Evolutionary conservation across 2,888 invertebrate genomes (phyloP), one percentile per base, ranked within the genome.

Genomic region (Tiphia femorata): DNA sequence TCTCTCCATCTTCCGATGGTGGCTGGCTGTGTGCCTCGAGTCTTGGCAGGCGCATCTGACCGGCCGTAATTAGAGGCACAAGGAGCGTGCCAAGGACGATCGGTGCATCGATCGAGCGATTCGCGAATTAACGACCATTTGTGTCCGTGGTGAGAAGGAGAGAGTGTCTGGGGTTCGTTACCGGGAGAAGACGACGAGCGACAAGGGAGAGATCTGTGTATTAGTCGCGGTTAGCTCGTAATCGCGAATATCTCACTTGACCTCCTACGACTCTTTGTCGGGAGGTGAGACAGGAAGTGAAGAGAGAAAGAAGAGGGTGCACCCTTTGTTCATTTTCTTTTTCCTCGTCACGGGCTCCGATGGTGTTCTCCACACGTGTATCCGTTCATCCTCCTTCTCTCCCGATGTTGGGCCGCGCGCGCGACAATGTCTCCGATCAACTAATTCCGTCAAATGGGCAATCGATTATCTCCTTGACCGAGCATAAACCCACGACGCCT

Each of bases 381-480:
- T 46, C 40, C 38, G 55, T 40, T 12, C 46, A 8, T 25, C 27
- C 33, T 25, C 20, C 27, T 29, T 17, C 41, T 37, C 37, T 14
- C 5, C 35, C n/a, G 10, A n/a, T 10, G 12, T 17, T 27, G 10
- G 6, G 35, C 14, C 14, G n/a, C 14, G 10, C 10, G 38, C 17
- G 19, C 19, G n/a, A 20, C 17, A n/a, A 12, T 33, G 10, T 19
- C 14, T 3, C 30, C 71, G 64, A 68, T 63, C 65, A 56, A 64
- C 55, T 62, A 74, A 73, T 72, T 70, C 62, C 62, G 67, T 61
- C 65, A 66, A 75, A 75, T 68, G 65, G 65, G 69, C 76, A 78
- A 81, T 81, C 80, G 74, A 81, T 81, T 81, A 80, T 80, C 75
- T 70, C 64, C 77, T 77, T 64, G 75, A 64, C 59, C 67, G 58